Conservation (phyloP, 37 sponge, comb jelly and placozoan genomes). For the Diacarnus erythraeanus region DNA sequence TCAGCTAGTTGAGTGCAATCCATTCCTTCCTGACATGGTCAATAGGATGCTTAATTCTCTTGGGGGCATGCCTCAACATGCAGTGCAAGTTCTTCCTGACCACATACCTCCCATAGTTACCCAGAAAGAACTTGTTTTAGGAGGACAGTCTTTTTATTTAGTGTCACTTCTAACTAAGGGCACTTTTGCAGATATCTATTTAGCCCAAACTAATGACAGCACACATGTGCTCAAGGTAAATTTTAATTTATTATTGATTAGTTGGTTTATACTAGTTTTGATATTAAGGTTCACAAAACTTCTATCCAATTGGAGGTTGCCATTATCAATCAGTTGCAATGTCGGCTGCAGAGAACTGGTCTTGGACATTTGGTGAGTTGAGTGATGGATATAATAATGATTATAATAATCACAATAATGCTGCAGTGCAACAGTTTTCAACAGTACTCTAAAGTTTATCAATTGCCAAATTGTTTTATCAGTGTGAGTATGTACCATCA, state of each 20-base stretch:
- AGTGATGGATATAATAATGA: background rate
- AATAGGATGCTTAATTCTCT: constrained; percentile 43
- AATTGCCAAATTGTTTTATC: constrained; percentile 6
- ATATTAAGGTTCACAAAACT: constrained; percentile 28
- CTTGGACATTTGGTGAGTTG: constrained; percentile 5
- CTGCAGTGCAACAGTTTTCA: background rate
- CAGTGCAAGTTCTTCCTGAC: background rate
- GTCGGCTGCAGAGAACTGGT: constrained; percentile 7
- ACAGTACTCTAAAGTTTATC: background rate
- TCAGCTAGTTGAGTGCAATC: constrained; percentile 2
- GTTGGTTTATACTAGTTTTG: background rate
- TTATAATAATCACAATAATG: background rate
- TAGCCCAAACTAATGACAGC: background rate
- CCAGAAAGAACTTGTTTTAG: background rate
- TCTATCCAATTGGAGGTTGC: constrained; percentile 46
- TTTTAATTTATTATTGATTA: background rate
- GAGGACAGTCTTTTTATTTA: background rate
- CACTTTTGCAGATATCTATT: constrained; percentile 32
- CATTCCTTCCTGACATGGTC: constrained; percentile 34
- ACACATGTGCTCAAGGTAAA: constrained; percentile 19
- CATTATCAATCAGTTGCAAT: constrained; percentile 34
- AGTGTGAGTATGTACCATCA: constrained; percentile 3
- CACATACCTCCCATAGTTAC: background rate
- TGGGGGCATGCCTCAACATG: background rate
- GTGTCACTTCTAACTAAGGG: constrained; percentile 29